Evolutionary conservation across 1,140 invertebrate genomes (phyloP), one percentile per base, ranked within the genome.

Genomic region (Zophobas morio): DNA sequence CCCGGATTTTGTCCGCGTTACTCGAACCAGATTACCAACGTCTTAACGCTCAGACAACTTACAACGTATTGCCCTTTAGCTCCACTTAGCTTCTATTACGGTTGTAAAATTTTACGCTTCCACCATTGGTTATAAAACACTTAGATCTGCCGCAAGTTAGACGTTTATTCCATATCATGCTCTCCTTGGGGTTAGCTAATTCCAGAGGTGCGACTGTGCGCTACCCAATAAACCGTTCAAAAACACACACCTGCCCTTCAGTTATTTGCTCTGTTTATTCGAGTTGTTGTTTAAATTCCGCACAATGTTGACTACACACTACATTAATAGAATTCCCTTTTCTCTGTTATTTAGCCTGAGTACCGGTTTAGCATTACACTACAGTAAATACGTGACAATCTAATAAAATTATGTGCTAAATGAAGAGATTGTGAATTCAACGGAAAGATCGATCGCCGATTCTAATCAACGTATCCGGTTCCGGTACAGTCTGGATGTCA

Each of bases 81-180:
- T 51, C 4, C n/a, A 20, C n/a, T n/a, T 51, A 51, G 20, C 49
- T 20, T n/a, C 49, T 2, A 51, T 51, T 51, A 6, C 4, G n/a
- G n/a, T 46, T 46, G 20, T 51, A 51, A 51, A 51, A 51, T 51
- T 51, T 51, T 51, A 51, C n/a, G 49, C 49, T 51, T 51, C 6
- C 4, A n/a, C 20, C 49, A 51, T 51, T 51, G n/a, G 49, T 51
- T 51, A 51, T 4, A 51, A 51, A 51, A 51, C 49, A 20, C 6
- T 51, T 51, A 51, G 49, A 20, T 51, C 20, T 51, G 49, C 49
- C 49, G 6, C 49, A 51, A 51, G 49, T 51, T 51, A 51, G 6
- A 51, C 3, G 42, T 8, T 3, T 46, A 3, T 8, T 46, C 6
- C 6, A 46, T 46, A 20, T 51, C 49, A 51, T 51, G 6, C 49